Conservation (phyloP, 37 sponge, comb jelly and placozoan species). For the Lycopodina hypogea region DNA sequence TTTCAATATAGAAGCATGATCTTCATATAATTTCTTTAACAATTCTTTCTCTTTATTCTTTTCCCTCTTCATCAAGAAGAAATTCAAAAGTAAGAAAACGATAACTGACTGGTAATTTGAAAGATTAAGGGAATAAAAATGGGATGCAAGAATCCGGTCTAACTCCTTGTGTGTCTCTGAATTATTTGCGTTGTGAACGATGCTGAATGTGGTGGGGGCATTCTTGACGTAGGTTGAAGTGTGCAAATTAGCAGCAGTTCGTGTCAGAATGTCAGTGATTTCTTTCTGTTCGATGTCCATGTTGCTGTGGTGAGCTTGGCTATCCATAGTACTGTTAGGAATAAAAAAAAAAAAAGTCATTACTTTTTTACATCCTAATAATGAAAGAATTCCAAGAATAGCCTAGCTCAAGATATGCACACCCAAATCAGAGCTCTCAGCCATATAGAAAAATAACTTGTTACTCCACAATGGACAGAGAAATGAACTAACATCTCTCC, state of each 20-base stretch:
- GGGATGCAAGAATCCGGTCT: conserved; percentile 4
- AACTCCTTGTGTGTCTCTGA: conserved; percentile 6
- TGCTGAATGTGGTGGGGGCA: neutral
- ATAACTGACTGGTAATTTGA: conserved; percentile 12
- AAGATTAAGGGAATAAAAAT: conserved; percentile 25
- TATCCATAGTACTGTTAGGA: no score
- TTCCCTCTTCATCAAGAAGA: conserved; percentile 23
- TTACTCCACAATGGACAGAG: no score
- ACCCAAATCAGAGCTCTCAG: no score
- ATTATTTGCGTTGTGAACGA: conserved; percentile 11
- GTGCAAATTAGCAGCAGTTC: neutral
- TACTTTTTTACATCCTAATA: no score
- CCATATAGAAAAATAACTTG: no score
- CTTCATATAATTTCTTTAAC: conserved; percentile 9
- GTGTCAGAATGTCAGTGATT: neutral
- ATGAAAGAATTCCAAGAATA: no score
- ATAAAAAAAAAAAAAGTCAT: no score
- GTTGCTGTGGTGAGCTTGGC: no score
- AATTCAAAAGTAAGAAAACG: conserved; percentile 17
- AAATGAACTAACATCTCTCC: no score
- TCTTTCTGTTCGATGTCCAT: neutral
- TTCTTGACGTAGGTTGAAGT: neutral
- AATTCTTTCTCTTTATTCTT: neutral
- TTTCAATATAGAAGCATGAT: conserved; percentile 29
- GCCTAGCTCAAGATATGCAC: no score